Base-by-base conservation (phyloP, 1,140 invertebrate genomes). In the Pseudomyrmex gracilis region DNA sequence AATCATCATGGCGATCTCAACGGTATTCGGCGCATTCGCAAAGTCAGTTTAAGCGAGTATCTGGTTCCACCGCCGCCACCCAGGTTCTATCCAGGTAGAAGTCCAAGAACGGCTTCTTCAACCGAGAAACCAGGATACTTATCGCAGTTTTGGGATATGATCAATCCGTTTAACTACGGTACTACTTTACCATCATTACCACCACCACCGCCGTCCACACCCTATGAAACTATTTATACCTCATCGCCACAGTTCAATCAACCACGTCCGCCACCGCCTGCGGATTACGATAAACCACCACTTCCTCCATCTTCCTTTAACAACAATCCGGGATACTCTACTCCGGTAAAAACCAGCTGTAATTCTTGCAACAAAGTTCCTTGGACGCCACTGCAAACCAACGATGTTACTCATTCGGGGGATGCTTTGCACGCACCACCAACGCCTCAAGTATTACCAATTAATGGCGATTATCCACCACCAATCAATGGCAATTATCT, bases 311-410 rank as follows among this genome's bases (percentile, higher is more conserved):
- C 51, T 17, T 15, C 51, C 34, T 12, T 5, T 43, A 47, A 64
- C 78, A 10, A 53, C 43, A 61, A 86, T 15, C 13, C 87, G 15
- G 2, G 80, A 88, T 71, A 22, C 63, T 2, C 66, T 10, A 0
- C 85, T 0, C 9, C 83, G 10, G 53, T 70, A 7, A 89, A 73
- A 15, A 88, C 94, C 58, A 95, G 95, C 73, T 97, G 97, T 88
- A 96, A 96, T 90, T 95, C 96, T 70, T 98, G 97, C 89, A 97
- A 97, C 92, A 95, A 95, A 86, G 95, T 96, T 83, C 97, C 97
- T 73, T 98, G 97, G 97, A 95, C 97, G 83, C 97, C 97, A 3
- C 95, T 98, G 12, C 82, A 86, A n/a, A 70, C 85, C 10, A 76
- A 67, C 4, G 76, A 47, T 1, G 0, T 4, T 51, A n/a, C 74